phyloP scores from a whole-genome alignment of 2,113 vertebrate species.

The Pygoscelis adeliae region DNA sequence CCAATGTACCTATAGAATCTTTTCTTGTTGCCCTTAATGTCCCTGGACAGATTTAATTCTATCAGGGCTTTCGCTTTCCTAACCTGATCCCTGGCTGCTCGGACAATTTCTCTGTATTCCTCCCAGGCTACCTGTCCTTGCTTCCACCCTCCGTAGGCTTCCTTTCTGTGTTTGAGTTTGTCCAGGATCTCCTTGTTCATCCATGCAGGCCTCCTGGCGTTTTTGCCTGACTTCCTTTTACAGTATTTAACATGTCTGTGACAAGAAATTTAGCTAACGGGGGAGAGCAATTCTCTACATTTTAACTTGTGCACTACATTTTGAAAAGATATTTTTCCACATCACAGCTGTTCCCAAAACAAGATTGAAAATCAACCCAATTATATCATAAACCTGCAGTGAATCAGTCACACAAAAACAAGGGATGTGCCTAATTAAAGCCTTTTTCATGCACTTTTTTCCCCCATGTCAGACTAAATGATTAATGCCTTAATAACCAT shows the following conservation, averaged over 20 bases:
- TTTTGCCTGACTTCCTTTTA: not conserved
- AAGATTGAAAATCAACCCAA: not conserved
- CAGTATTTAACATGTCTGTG: not conserved
- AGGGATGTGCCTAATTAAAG: not conserved
- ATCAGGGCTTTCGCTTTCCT: too few relatives aligned
- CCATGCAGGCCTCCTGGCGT: too few relatives aligned
- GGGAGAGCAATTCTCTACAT: not conserved
- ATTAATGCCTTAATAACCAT: not conserved
- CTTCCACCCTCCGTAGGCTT: too few relatives aligned
- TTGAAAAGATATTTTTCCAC: not conserved
- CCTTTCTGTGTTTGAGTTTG: too few relatives aligned
- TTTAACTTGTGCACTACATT: not conserved
- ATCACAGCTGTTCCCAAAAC: not conserved
- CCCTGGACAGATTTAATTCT: too few relatives aligned
- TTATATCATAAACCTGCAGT: not conserved
- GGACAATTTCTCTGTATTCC: too few relatives aligned
- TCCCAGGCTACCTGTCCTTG: too few relatives aligned
- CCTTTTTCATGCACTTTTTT: not conserved
- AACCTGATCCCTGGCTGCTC: too few relatives aligned
- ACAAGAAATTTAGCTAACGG: not conserved
- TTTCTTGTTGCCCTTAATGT: too few relatives aligned
- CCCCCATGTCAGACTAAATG: not conserved
- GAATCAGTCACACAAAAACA: not conserved
- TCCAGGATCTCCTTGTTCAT: too few relatives aligned
- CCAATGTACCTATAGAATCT: too few relatives aligned